These are phyloP conservation scores for Cromileptes altivelis DNA, from an alignment of 2,113 vertebrate genomes.

Conservation along the genomic window DNA sequence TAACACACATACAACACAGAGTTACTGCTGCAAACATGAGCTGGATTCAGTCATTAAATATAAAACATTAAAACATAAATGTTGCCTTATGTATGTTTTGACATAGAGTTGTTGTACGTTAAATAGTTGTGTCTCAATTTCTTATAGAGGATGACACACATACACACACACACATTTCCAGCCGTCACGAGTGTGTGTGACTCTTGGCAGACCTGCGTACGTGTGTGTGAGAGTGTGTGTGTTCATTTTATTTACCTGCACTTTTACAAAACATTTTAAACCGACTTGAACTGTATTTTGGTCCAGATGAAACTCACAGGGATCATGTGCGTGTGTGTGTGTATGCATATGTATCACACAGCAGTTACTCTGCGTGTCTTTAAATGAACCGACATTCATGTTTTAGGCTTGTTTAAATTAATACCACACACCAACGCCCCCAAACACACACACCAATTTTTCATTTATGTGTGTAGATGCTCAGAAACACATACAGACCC, in stretches of 20 bases:
- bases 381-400: neutral
- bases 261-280: neutral
- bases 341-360: neutral
- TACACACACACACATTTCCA: constrained; percentile 3
- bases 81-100: neutral
- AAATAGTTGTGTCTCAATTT: constrained; percentile 8
- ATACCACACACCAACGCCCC: neutral
- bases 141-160: neutral
- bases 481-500: neutral
- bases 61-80: neutral
- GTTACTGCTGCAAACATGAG: neutral
- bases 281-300: neutral
- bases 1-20: neutral
- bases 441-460: neutral
- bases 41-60: neutral
- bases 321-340: neutral
- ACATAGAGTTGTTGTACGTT: neutral
- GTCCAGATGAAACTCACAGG: neutral
- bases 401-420: neutral
- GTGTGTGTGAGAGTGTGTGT: neutral
- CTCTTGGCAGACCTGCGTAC: neutral
- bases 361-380: neutral
- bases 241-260: neutral
- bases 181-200: neutral
- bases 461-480: neutral